Evolutionary conservation across 1,140 invertebrate genomes (phyloP).

Genomic region (Danaus melanippus): DNA sequence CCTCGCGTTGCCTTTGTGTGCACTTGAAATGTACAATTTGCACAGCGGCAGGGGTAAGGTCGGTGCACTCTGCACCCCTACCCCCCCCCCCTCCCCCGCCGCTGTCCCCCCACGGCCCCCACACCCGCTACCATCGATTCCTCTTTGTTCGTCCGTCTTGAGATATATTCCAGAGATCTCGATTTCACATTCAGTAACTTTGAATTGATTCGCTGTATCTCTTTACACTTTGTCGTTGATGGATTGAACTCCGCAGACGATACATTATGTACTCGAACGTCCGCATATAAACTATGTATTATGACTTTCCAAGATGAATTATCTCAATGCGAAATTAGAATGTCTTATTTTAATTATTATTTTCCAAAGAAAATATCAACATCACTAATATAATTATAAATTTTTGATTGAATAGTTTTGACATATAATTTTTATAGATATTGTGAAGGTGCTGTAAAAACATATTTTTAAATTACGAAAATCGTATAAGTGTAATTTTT

Average conservation of each 20-base stretch:
- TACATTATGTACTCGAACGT: slow-evolving; percentile 29
- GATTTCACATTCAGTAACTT: slow-evolving; percentile 55
- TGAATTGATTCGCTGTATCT: slow-evolving; percentile 46
- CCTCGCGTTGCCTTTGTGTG: slow-evolving; percentile 66
- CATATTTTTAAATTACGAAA: no score
- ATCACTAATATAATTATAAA: no score
- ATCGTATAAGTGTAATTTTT: no score
- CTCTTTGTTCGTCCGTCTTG: slow-evolving; percentile 66
- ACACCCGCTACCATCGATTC: slow-evolving; percentile 60
- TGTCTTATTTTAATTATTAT: no score
- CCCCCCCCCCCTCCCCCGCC: slow-evolving; percentile 23
- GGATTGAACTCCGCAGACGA: slow-evolving; percentile 39
- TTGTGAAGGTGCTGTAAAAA: no score
- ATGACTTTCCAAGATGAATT: slow-evolving; percentile 4
- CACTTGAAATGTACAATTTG: slow-evolving; percentile 71
- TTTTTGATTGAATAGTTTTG: no score
- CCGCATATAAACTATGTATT: slow-evolving; percentile 9
- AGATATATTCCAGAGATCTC: slow-evolving; percentile 59
- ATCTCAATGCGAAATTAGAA: no score
- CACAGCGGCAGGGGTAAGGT: slow-evolving; percentile 55
- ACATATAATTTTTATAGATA: no score
- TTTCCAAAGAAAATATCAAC: no score
- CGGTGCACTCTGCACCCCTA: slow-evolving; percentile 50
- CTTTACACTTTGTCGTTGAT: slow-evolving; percentile 31
- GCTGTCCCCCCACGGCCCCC: slow-evolving; percentile 15